Percentiles rank a stretch among this genome's conserved stretches.
These are phyloP conservation scores for Synanthedon tipuliformis DNA, from an alignment of 2,888 invertebrate species.

Conservation along the genomic window DNA sequence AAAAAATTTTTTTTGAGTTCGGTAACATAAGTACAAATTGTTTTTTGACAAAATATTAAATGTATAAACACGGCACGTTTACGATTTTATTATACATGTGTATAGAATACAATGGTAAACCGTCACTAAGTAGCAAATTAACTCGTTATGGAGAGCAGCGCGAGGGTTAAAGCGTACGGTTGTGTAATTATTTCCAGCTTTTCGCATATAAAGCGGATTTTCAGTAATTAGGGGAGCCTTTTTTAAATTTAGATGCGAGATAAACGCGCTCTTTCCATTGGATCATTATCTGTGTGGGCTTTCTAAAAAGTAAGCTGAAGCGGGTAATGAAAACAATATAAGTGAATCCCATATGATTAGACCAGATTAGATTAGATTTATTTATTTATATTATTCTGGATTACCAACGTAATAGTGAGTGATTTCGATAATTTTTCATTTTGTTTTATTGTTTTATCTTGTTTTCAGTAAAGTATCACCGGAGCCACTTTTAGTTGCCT, in stretches of 20 bases:
- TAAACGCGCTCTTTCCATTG: constrained; percentile 20
- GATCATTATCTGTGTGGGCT: constrained; percentile 16
- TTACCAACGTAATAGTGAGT: no score
- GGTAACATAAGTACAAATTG: no score
- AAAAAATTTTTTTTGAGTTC: no score
- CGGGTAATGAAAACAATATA: not conserved
- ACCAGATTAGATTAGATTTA: no score
- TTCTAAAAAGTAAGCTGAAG: not conserved
- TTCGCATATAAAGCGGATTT: constrained; percentile 14
- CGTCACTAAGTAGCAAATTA: not conserved
- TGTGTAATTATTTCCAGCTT: constrained; percentile 18
- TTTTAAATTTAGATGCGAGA: constrained; percentile 25
- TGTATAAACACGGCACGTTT: no score
- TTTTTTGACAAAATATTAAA: no score
- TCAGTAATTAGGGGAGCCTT: constrained; percentile 16
- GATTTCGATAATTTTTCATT: no score
- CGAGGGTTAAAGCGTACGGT: constrained; percentile 1
- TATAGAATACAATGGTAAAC: not conserved
- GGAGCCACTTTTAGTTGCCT: no score
- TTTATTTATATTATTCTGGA: no score
- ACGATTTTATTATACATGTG: not conserved
- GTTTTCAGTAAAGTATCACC: no score
- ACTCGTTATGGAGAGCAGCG: not conserved
- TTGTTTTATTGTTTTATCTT: no score
- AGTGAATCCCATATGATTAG: no score